Evolutionary conservation across 2,113 vertebrate species (phyloP).

Genomic region (Phoxinus phoxinus): DNA sequence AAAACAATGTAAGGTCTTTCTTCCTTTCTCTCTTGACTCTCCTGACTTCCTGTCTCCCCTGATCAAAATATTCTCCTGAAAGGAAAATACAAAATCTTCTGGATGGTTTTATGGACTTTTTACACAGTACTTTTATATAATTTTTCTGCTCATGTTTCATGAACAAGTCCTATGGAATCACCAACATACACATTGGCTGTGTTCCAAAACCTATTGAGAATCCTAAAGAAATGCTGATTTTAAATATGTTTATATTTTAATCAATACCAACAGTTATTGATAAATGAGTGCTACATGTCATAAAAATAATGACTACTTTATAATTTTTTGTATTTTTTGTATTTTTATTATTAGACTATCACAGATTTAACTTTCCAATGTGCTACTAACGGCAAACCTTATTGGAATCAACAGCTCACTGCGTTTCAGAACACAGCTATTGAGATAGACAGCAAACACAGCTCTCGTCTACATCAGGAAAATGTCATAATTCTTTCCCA

Average conservation of each 20-base stretch:
- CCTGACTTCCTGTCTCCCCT: neutral
- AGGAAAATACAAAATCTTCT: neutral
- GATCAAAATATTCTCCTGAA: neutral
- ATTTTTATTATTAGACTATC: too few species aligned
- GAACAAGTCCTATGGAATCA: neutral
- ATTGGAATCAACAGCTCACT: too few species aligned
- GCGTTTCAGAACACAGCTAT: neutral
- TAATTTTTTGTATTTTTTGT: too few species aligned
- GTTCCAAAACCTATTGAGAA: neutral
- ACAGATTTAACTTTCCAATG: too few species aligned
- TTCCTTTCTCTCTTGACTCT: neutral
- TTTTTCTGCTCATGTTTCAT: neutral
- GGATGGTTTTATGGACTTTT: neutral
- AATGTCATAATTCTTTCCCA: neutral
- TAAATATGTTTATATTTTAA: too few species aligned
- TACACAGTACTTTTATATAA: neutral
- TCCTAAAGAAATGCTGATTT: too few species aligned
- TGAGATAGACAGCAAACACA: neutral
- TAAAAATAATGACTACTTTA: too few species aligned
- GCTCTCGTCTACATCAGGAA: too few species aligned
- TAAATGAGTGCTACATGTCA: too few species aligned
- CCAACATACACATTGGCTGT: neutral
- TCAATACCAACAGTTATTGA: too few species aligned
- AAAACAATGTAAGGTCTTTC: conserved; percentile 4
- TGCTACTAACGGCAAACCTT: too few species aligned